Conservation (phyloP, 2,888 invertebrate species). For the Leucophenga maculata region DNA sequence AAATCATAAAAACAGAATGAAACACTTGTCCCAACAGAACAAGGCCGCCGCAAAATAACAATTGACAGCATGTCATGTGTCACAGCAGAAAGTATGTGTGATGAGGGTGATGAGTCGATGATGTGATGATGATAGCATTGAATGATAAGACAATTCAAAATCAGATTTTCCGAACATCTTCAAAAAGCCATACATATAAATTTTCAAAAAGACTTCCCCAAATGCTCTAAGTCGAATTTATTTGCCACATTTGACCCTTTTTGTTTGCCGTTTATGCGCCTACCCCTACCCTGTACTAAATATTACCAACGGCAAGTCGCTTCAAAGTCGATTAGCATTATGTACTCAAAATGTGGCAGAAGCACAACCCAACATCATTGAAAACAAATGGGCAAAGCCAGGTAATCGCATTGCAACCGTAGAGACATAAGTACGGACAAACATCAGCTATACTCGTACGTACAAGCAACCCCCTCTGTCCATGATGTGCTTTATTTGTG, state of each 20-base stretch:
- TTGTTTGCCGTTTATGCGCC: slow-evolving; percentile 45
- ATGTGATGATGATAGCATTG: too few relatives aligned
- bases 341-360: slow-evolving; percentile 35
- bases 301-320: slow-evolving; percentile 40
- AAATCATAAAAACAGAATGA: slow-evolving; percentile 50
- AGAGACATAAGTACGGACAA: slow-evolving; percentile 5
- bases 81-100: slow-evolving; percentile 51
- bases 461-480: neutral
- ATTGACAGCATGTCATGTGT: slow-evolving; percentile 20
- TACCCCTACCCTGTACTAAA: slow-evolving; percentile 8
- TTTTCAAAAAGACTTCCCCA: slow-evolving; percentile 51
- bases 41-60: neutral
- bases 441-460: slow-evolving; percentile 25
- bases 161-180: slow-evolving; percentile 20
- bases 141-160: neutral
- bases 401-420: slow-evolving; percentile 64
- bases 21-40: slow-evolving; percentile 53
- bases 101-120: slow-evolving; percentile 44
- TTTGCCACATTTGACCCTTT: slow-evolving; percentile 68
- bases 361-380: slow-evolving; percentile 10
- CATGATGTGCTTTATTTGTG: too few relatives aligned
- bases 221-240: slow-evolving; percentile 67
- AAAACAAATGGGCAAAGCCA: slow-evolving; percentile 65
- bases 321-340: slow-evolving; percentile 67
- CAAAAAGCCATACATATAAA: slow-evolving; percentile 12